Evolutionary conservation across 2,113 vertebrate species (phyloP).

Genomic region (Agapornis roseicollis): DNA sequence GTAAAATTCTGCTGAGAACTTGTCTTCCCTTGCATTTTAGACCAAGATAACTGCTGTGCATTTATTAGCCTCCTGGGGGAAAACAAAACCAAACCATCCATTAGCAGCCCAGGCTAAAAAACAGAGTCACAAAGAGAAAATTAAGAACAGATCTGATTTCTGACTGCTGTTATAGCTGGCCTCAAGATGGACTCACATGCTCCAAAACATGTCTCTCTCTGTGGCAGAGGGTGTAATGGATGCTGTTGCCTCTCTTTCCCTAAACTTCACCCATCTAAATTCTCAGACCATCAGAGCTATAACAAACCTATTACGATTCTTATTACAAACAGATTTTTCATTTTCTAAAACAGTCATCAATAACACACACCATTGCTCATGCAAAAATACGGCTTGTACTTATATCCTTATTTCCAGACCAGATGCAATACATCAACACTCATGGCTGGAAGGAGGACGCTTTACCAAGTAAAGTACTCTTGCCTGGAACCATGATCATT

Average conservation of each 20-base stretch:
- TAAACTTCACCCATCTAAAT: neutral
- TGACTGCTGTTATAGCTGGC: neutral
- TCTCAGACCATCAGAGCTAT: neutral
- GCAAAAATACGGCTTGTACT: constrained; percentile 9
- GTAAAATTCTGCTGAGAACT: neutral
- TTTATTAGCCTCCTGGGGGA: neutral
- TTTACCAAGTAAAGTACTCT: neutral
- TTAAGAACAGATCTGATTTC: neutral
- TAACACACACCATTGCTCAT: neutral
- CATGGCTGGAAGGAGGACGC: neutral
- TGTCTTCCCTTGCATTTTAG: neutral
- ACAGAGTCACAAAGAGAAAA: neutral
- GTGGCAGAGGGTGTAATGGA: neutral
- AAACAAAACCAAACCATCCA: neutral
- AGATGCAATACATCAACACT: constrained; percentile 1
- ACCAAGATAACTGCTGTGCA: neutral
- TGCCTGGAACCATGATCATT: neutral
- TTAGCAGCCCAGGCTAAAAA: neutral
- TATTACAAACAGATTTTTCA: constrained; percentile 54
- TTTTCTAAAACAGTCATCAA: constrained; percentile 1
- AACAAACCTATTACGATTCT: neutral
- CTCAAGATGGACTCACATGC: neutral
- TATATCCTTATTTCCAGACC: neutral
- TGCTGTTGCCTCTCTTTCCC: neutral
- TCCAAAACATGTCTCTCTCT: neutral